Percentiles rank a stretch among this genome's conserved stretches.
Evolutionary conservation across 2,797 vertebrate genomes (phyloP).

Genomic region (Oreochromis mossambicus): DNA sequence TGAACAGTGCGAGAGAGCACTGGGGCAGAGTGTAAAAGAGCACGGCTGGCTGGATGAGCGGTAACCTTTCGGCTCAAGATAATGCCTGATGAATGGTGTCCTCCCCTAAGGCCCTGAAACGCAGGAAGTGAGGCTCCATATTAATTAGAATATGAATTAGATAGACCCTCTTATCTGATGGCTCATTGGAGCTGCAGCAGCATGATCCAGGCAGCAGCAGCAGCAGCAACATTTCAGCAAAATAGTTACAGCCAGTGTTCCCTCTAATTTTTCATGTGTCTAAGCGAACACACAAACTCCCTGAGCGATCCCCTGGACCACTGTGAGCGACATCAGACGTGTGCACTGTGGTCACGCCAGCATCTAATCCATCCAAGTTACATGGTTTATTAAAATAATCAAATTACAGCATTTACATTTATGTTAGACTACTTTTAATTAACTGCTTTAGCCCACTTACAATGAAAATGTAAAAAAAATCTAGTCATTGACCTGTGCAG

Average conservation of each 20-base stretch:
- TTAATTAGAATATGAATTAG: slow-evolving; percentile 82
- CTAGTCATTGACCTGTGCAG: too few species aligned
- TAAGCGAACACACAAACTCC: too few species aligned
- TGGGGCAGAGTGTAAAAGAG: slow-evolving; percentile 23
- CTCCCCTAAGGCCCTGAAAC: slow-evolving; percentile 62
- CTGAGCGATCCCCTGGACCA: too few species aligned
- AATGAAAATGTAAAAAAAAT: too few species aligned
- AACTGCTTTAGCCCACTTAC: too few species aligned
- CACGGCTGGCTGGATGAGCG: slow-evolving; percentile 24
- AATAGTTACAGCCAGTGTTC: neutral
- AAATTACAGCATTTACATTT: too few species aligned
- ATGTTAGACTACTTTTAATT: too few species aligned
- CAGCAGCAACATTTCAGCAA: slow-evolving; percentile 21
- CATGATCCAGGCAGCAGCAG: slow-evolving; percentile 53
- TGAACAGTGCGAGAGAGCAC: slow-evolving; percentile 13
- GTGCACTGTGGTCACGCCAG: too few species aligned
- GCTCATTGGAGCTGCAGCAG: slow-evolving; percentile 36
- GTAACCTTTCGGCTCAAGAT: slow-evolving; percentile 64
- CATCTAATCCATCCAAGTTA: too few species aligned
- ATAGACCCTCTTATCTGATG: slow-evolving; percentile 72
- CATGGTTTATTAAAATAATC: too few species aligned
- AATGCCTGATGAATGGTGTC: slow-evolving; percentile 65
- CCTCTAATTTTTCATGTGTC: too few species aligned
- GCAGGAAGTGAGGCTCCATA: slow-evolving; percentile 69
- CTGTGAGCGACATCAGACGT: too few species aligned